Evolutionary conservation across 2,888 invertebrate genomes (phyloP), one percentile per base, ranked within the genome.

Genomic region (Euzophera pinguis): DNA sequence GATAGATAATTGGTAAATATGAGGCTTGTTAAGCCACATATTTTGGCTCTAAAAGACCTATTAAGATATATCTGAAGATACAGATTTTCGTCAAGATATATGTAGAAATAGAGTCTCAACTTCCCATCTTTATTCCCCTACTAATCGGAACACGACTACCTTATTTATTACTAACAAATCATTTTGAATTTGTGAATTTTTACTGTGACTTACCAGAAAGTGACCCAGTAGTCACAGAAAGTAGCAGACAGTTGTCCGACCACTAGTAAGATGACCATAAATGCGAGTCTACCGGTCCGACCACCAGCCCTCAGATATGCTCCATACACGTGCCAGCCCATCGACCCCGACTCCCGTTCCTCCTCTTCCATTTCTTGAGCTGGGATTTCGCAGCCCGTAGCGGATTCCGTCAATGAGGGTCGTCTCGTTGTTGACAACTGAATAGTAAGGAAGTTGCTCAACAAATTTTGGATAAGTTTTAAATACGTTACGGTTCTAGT

Each of bases 191-290:
- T n/a, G n/a, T n/a, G n/a, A n/a, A n/a, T n/a, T 22, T 22, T 22
- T 22, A 22, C 5, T 22, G 22, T 3, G 22, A 22, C 70, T 67
- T 75, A 93, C 95, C 95, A 96, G 69, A 92, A 93, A 5, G 94
- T 94, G 8, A 96, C 92, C 91, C 95, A 96, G 65, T 93, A 95
- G 71, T 96, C 96, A 6, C 93, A 93, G 0, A 93, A 92, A 35
- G 94, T 95, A 0, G 94, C 93, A 7, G 93, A 86, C 0, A 91
- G 71, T 71, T 95, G 94, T 0, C 94, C 92, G 7, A 93, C 56
- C 0, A 95, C 55, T 35, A 94, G 92, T 0, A 94, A 76, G 0
- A 92, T 27, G 0, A 91, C 66, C 67, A 94, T 91, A 34, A 92
- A 77, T 0, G 81, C 27, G 0, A 94, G 78, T 0, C 91, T 75